phyloP scores from a whole-genome alignment of 2,113 vertebrate species.

The Periophthalmus modestus region DNA sequence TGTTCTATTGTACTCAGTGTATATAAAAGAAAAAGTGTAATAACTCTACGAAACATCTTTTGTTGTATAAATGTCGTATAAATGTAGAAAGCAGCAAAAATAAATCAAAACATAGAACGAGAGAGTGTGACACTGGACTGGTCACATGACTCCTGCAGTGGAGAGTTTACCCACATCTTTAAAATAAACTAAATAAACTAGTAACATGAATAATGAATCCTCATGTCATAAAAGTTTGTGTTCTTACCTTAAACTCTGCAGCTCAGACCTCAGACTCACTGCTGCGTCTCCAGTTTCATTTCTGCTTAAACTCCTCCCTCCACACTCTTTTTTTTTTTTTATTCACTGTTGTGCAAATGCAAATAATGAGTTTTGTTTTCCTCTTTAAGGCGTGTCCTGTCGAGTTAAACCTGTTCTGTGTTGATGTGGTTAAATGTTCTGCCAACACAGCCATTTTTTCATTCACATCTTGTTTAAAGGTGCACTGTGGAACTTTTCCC shows the following conservation, averaged over 20 bases:
- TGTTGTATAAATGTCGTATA: too few species aligned
- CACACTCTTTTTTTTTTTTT: neutral
- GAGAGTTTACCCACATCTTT: too few species aligned
- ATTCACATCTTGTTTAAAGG: neutral
- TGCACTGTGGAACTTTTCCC: too few species aligned
- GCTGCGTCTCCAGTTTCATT: constrained; percentile 43
- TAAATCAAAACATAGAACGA: too few species aligned
- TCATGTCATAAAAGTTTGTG: neutral
- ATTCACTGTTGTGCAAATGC: neutral
- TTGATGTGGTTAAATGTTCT: neutral
- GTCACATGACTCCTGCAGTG: too few species aligned
- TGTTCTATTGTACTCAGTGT: too few species aligned
- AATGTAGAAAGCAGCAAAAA: too few species aligned
- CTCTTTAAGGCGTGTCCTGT: neutral
- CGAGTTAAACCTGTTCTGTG: neutral
- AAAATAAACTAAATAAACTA: too few species aligned
- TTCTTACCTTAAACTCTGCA: neutral
- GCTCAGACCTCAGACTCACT: neutral
- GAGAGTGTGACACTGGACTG: too few species aligned
- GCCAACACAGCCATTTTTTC: neutral
- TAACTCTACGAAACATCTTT: too few species aligned
- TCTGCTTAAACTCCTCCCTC: constrained; percentile 17
- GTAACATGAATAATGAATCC: too few species aligned
- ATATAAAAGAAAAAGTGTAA: too few species aligned
- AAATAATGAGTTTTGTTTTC: neutral